Conservation (phyloP, 2,797 vertebrate genomes). For the Lithobates sylvaticus region DNA sequence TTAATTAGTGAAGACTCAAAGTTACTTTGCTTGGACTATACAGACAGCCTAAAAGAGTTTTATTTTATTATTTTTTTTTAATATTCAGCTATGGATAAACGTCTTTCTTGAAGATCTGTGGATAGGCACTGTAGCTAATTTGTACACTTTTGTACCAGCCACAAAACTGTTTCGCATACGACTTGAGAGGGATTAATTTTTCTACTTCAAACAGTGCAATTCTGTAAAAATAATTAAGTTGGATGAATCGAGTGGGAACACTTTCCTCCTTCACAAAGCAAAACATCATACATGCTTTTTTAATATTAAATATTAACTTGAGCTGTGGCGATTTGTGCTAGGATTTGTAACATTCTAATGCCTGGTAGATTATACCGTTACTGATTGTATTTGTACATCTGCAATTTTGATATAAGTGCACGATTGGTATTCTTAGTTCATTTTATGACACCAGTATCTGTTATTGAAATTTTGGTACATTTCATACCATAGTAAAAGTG, state of each 20-base stretch:
- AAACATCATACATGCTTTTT: constrained; percentile 33
- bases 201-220: constrained; percentile 52
- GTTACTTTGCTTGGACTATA: neutral
- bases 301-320: constrained; percentile 30
- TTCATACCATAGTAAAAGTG: no score
- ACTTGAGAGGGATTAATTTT: constrained; percentile 56
- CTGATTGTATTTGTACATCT: neutral
- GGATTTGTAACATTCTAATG: constrained; percentile 4
- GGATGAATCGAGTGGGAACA: constrained; percentile 35
- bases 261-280: constrained; percentile 42
- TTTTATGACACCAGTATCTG: neutral
- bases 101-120: constrained; percentile 28
- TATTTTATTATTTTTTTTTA: neutral
- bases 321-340: constrained; percentile 7
- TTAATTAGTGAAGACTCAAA: constrained; percentile 5
- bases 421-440: neutral
- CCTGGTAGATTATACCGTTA: neutral
- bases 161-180: constrained; percentile 40
- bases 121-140: constrained; percentile 28
- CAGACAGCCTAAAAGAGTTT: neutral
- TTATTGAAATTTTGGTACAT: neutral
- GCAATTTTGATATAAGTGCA: neutral
- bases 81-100: constrained; percentile 12
- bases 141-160: constrained; percentile 42
- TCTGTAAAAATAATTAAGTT: constrained; percentile 55